Evolutionary conservation across 2,888 invertebrate genomes (phyloP).

Genomic region (Epistrophe grossulariae): DNA sequence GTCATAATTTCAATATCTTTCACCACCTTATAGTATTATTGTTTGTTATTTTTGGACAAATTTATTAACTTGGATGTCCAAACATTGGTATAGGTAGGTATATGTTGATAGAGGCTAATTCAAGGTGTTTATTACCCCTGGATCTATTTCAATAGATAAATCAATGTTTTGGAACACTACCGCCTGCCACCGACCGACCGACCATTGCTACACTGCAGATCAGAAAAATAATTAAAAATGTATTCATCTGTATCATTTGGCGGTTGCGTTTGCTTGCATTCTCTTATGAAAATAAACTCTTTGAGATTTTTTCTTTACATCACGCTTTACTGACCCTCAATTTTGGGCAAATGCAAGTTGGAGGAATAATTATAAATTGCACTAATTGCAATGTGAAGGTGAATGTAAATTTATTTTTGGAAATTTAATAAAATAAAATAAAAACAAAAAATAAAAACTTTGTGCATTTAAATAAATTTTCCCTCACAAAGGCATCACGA

Average conservation of each 20-base stretch:
- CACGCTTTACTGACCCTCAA: constrained; percentile 23
- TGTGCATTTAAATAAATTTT: constrained; percentile 17
- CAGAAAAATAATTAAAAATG: constrained; percentile 43
- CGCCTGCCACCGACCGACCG: too few relatives aligned
- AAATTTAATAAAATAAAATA: constrained; percentile 24
- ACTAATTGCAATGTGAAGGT: constrained; percentile 47
- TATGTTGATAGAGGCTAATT: background rate
- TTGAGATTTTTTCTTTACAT: background rate
- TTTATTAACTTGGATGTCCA: constrained; percentile 56
- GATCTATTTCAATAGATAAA: constrained; percentile 41
- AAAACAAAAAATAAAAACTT: background rate
- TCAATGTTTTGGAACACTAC: constrained; percentile 39
- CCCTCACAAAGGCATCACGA: background rate
- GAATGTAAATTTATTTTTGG: constrained; percentile 48
- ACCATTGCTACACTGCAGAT: constrained; percentile 2
- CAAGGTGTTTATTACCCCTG: constrained; percentile 40
- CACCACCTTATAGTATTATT: background rate
- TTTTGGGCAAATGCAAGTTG: constrained; percentile 6
- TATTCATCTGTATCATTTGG: constrained; percentile 36
- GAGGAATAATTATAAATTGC: constrained; percentile 42
- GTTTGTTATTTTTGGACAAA: constrained; percentile 38
- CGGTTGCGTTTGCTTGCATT: constrained; percentile 21
- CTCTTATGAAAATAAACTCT: constrained; percentile 49
- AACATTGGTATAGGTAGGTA: background rate
- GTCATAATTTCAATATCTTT: background rate